Evolutionary conservation across 2,113 vertebrate species (phyloP), one percentile per base, ranked within the genome.

Genomic region (Strigops habroptila): DNA sequence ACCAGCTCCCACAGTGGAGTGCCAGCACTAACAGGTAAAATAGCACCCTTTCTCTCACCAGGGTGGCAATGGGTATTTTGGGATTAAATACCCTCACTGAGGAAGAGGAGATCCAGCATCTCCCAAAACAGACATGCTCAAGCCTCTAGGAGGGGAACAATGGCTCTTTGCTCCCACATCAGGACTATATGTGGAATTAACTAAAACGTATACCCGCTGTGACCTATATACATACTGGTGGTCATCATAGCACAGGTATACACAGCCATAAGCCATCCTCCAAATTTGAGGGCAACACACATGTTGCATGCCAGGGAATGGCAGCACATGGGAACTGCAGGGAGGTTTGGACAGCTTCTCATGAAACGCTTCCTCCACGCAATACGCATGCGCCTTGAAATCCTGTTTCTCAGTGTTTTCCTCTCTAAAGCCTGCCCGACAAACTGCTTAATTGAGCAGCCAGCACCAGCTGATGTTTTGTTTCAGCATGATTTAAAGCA

Each of bases 1-100:
- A 41, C 16, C 31, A 18, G n/a, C 4, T 67, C 55, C 37, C 51
- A 48, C 0, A 0, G 49, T 3, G 2, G 24, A 15, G n/a, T 3
- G 33, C 41, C 3, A 5, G 22, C 2, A 2, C 25, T 9, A 33
- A 31, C 44, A 27, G 21, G 46, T 23, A 43, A 28, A 69, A 41
- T 30, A 27, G 17, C 16, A 35, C 21, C 7, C 1, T 19, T 71
- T 16, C 68, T 6, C 1, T 1, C 18, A 33, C 55, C 63, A 83
- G 39, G 44, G 35, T 23, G 37, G 48, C 19, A n/a, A 14, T 11
- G 35, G 30, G 25, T 9, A 4, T 8, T 73, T 53, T 13, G 62
- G 62, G 33, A 67, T 43, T 16, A 22, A 79, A 52, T 14, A 12
- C 3, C 24, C 35, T 12, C 19, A 4, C 0, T 3, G 4, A 52